These are phyloP conservation scores for Caenorhabditis doughertyi DNA, from an alignment of 2,888 invertebrate species.

Conservation along the genomic window DNA sequence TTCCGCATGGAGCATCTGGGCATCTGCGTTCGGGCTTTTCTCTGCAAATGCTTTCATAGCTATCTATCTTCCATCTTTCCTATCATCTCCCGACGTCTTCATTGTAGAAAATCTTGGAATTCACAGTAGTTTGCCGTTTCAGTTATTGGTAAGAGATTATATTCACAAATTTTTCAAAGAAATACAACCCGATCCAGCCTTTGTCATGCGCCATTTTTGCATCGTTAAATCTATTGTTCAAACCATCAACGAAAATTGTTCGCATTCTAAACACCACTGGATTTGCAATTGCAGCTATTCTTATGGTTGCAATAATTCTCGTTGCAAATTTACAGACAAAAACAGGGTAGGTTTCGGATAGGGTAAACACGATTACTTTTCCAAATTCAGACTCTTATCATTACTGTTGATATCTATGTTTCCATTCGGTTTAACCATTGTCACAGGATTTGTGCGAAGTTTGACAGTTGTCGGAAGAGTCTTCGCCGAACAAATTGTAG, in stretches of 20 bases:
- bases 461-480: conserved; percentile 76
- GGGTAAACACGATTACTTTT: neutral
- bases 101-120: conserved; percentile 66
- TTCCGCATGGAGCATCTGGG: conserved; percentile 77
- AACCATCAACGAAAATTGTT: conserved; percentile 67
- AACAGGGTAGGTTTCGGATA: conserved; percentile 35
- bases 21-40: conserved; percentile 74
- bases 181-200: conserved; percentile 66
- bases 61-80: conserved; percentile 75
- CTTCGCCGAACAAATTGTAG: conserved; percentile 76
- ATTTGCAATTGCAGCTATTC: conserved; percentile 70
- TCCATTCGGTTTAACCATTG: conserved; percentile 73
- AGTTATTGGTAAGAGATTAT: conserved; percentile 55
- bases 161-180: neutral
- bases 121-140: conserved; percentile 61
- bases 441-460: conserved; percentile 74
- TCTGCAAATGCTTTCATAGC: conserved; percentile 69
- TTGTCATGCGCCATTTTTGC: conserved; percentile 57
- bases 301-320: conserved; percentile 59
- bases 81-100: conserved; percentile 67
- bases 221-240: conserved; percentile 40
- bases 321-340: conserved; percentile 51
- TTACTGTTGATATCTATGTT: conserved; percentile 66
- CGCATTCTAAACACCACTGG: conserved; percentile 73
- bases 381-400: conserved; percentile 45